These are phyloP conservation scores for Corella eumyota DNA, from an alignment of 23 tunicate species.

Conservation along the genomic window DNA sequence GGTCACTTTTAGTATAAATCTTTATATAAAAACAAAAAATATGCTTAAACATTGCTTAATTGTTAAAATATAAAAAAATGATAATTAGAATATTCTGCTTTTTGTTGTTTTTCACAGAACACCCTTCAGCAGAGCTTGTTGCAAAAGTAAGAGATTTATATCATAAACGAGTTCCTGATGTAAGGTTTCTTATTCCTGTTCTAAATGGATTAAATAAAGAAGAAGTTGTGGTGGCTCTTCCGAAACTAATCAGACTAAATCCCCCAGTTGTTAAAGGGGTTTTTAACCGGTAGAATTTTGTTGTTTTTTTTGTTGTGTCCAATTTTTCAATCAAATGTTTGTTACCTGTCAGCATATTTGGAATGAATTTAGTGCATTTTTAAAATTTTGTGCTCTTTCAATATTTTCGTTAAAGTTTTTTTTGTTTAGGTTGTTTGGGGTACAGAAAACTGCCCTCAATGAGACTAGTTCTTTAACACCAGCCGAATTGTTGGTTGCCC, in stretches of 20 bases:
- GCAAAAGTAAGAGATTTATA: slow-evolving; percentile 51
- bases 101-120: slow-evolving; percentile 23
- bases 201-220: slow-evolving; percentile 72
- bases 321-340: no score
- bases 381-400: no score
- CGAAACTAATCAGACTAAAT: slow-evolving; percentile 68
- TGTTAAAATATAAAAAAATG: no score
- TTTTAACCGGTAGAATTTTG: slow-evolving; percentile 31
- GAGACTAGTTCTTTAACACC: slow-evolving; percentile 64
- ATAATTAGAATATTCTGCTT: no score
- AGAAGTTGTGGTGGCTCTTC: slow-evolving; percentile 78
- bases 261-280: slow-evolving; percentile 73
- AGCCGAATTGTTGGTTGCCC: slow-evolving; percentile 66
- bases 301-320: no score
- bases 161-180: slow-evolving; percentile 80
- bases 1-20: no score
- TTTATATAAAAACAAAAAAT: no score
- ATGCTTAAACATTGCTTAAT: no score
- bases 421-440: slow-evolving; percentile 69
- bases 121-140: slow-evolving; percentile 58
- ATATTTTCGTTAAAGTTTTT: no score
- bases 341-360: no score
- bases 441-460: slow-evolving; percentile 33
- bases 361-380: no score
- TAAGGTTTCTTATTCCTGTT: slow-evolving; percentile 90